A percentile compares a stretch with the other conserved stretches of the same genome.
These are phyloP conservation scores for Progne subis DNA, from an alignment of 2,113 vertebrate species.

Conservation along the genomic window DNA sequence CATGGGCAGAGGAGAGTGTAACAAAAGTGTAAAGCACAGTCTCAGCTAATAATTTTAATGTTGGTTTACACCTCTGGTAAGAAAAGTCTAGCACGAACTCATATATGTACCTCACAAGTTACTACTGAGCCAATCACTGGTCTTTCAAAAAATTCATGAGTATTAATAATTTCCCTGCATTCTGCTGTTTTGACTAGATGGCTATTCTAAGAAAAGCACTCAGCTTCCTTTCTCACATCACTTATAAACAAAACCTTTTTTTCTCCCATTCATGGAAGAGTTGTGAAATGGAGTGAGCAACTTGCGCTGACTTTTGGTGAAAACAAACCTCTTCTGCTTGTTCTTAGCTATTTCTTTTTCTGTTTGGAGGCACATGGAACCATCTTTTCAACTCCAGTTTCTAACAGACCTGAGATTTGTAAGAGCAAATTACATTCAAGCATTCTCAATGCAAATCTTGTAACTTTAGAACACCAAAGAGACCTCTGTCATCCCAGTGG, in stretches of 20 bases:
- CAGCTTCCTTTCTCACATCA: constrained; percentile 47
- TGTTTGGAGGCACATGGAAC: not conserved
- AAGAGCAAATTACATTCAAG: not conserved
- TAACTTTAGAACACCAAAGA: not conserved
- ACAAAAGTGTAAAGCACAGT: not conserved
- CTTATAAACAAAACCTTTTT: constrained; percentile 36
- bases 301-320: not conserved
- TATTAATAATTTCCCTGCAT: constrained; percentile 32
- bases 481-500: not conserved
- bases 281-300: not conserved
- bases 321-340: not conserved
- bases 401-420: not conserved
- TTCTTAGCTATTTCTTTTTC: not conserved
- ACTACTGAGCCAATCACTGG: not conserved
- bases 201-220: constrained; percentile 48
- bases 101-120: not conserved
- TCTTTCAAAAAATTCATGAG: constrained; percentile 23
- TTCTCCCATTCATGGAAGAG: not conserved
- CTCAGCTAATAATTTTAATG: not conserved
- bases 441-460: not conserved
- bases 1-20: not conserved
- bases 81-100: not conserved
- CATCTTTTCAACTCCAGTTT: not conserved
- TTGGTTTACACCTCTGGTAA: not conserved
- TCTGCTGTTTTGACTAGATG: constrained; percentile 38